Conservation (phyloP, 2,113 vertebrate species). For the Puma concolor region DNA sequence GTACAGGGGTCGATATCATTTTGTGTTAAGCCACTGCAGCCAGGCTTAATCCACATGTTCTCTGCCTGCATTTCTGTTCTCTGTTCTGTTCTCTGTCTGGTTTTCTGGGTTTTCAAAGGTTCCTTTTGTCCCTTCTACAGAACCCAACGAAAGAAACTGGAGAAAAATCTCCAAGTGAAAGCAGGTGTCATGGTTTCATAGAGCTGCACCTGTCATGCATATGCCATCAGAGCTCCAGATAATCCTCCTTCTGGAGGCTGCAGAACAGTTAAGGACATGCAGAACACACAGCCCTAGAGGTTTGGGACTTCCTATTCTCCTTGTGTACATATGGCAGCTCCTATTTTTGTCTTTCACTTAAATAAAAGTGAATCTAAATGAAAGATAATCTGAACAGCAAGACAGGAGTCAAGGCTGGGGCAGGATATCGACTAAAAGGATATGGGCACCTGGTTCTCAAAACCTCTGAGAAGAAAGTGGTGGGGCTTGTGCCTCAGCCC, state of each 20-base stretch:
- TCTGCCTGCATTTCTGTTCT: neutral
- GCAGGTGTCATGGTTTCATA: neutral
- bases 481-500: too few species aligned
- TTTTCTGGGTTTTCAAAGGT: neutral
- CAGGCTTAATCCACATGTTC: neutral
- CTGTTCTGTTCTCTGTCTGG: neutral
- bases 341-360: neutral
- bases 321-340: neutral
- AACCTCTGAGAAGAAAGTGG: neutral
- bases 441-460: neutral
- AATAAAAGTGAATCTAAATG: neutral
- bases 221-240: neutral
- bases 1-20: neutral
- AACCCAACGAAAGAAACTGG: neutral
- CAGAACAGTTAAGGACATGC: neutral
- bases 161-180: neutral
- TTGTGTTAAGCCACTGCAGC: neutral
- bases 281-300: neutral
- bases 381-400: neutral
- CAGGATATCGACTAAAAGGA: neutral
- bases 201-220: fast-evolving
- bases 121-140: neutral
- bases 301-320: neutral
- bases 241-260: neutral
- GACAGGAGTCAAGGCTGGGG: neutral